Conservation (phyloP, 2,888 invertebrate genomes). For the Saturnia japonica region DNA sequence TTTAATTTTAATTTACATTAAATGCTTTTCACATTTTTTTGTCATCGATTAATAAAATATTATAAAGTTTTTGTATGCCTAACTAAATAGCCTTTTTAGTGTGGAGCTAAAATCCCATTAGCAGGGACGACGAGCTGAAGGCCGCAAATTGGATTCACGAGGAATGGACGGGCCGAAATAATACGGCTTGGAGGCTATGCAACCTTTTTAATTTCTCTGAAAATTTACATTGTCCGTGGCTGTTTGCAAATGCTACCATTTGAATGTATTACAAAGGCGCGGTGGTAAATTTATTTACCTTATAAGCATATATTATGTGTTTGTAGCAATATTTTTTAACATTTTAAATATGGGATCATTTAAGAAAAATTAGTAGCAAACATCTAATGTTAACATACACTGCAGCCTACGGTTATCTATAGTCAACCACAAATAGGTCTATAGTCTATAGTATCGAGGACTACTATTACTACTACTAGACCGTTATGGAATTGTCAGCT, state of each 20-base stretch:
- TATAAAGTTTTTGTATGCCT: conserved; percentile 43
- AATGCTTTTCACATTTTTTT: background rate
- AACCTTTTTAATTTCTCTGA: conserved; percentile 59
- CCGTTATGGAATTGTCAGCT: background rate
- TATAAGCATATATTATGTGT: background rate
- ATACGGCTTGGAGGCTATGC: conserved; percentile 55
- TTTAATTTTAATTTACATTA: background rate
- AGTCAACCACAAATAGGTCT: background rate
- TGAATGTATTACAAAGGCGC: background rate
- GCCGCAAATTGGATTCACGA: conserved; percentile 69
- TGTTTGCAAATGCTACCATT: conserved; percentile 2
- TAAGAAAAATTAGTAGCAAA: background rate
- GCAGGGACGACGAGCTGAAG: conserved; percentile 56
- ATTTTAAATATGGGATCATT: background rate
- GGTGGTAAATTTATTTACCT: background rate
- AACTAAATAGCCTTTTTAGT: conserved; percentile 68
- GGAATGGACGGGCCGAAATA: conserved; percentile 63
- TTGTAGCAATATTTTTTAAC: background rate
- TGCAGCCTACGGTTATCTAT: background rate
- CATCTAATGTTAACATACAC: background rate
- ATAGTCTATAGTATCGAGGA: background rate
- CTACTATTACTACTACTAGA: too few species aligned
- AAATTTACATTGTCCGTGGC: conserved; percentile 23
- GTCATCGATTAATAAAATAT: background rate
- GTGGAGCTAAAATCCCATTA: conserved; percentile 67